Percentiles rank a stretch among this genome's conserved stretches.
Evolutionary conservation across 2,888 invertebrate species (phyloP).

Genomic region (Volucella inanis): DNA sequence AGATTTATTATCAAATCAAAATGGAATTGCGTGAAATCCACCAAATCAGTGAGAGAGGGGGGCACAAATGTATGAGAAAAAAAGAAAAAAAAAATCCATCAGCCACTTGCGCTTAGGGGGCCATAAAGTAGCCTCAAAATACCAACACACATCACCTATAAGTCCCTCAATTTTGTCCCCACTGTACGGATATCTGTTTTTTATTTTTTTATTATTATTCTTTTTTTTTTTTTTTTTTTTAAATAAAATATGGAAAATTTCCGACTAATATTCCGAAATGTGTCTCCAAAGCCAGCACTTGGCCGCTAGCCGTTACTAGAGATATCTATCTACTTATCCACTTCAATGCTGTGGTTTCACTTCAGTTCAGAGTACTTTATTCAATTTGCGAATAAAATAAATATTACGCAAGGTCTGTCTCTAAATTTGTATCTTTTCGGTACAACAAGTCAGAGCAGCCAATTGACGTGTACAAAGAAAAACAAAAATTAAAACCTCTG

Average conservation of each 20-base stretch:
- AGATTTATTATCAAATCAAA: constrained; percentile 57
- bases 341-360: constrained; percentile 38
- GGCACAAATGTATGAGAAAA: no score
- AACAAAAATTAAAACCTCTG: constrained; percentile 44
- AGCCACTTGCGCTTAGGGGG: constrained; percentile 17
- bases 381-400: constrained; percentile 71
- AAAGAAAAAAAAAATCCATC: constrained; percentile 8
- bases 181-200: background rate
- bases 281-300: constrained; percentile 1
- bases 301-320: constrained; percentile 19
- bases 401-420: constrained; percentile 68
- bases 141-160: constrained; percentile 8
- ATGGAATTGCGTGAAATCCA: constrained; percentile 48
- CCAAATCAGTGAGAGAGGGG: background rate
- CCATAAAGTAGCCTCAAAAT: constrained; percentile 56
- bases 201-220: constrained; percentile 6
- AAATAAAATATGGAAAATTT: constrained; percentile 66
- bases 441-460: constrained; percentile 5
- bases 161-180: no score
- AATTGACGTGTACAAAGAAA: constrained; percentile 1
- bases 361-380: constrained; percentile 47
- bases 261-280: constrained; percentile 50
- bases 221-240: constrained; percentile 28
- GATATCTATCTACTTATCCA: constrained; percentile 53
- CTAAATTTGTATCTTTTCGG: constrained; percentile 12